Conservation (phyloP, 2,888 invertebrate species). For the Caenorhabditis drosophilae region DNA sequence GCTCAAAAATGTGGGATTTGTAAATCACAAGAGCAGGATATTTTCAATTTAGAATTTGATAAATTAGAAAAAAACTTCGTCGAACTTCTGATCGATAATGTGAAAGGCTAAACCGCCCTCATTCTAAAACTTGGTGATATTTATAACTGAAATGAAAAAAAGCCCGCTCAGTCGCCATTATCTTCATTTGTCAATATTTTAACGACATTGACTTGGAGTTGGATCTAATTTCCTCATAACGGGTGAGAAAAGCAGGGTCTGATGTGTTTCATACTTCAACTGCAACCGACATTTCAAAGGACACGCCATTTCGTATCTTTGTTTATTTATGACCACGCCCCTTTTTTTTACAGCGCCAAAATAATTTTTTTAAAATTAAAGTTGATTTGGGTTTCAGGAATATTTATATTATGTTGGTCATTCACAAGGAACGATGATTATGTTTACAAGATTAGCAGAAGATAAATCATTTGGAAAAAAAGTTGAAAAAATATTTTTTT, state of each 20-base stretch:
- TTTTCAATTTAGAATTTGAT: neutral
- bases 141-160: neutral
- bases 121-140: neutral
- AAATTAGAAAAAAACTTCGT: neutral
- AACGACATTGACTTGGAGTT: conserved; percentile 32
- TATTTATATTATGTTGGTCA: conserved; percentile 84
- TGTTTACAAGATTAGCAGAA: conserved; percentile 58
- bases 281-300: neutral
- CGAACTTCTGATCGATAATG: neutral
- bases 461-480: conserved; percentile 52
- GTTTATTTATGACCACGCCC: neutral
- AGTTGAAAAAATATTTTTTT: conserved; percentile 15
- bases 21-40: neutral
- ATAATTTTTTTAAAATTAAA: neutral
- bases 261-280: neutral
- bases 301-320: neutral
- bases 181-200: conserved; percentile 27
- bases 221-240: conserved; percentile 41
- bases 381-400: conserved; percentile 64
- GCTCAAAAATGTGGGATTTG: neutral
- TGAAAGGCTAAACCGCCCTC: too few species aligned
- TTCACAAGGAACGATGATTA: conserved; percentile 76
- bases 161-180: conserved; percentile 34
- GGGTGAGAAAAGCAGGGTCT: neutral
- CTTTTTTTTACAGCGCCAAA: neutral